A percentile compares a stretch with the other conserved stretches of the same genome.
Conservation (phyloP, 2,797 vertebrate genomes). For the Lepus oiostolus region DNA sequence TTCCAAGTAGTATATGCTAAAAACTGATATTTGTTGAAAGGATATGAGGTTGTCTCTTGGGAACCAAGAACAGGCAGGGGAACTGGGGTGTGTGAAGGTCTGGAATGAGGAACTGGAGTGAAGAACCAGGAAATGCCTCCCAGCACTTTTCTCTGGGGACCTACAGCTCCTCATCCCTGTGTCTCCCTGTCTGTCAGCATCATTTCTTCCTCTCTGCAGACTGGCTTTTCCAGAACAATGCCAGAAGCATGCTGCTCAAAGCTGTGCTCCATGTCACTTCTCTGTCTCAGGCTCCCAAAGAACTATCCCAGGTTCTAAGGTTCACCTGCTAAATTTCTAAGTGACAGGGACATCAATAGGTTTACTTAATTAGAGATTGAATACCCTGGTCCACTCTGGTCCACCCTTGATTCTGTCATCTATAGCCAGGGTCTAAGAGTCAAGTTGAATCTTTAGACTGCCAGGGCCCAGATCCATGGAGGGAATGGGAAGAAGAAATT, state of each 20-base stretch:
- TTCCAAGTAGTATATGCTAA: background rate
- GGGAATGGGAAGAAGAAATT: background rate
- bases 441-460: background rate
- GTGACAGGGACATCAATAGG: background rate
- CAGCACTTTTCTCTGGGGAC: background rate
- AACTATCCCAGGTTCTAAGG: background rate
- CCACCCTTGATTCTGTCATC: background rate
- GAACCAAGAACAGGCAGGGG: background rate
- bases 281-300: background rate
- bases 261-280: background rate
- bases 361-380: background rate
- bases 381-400: background rate
- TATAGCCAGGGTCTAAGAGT: background rate
- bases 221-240: background rate
- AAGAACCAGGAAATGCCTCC: background rate
- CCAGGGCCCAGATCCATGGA: background rate
- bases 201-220: background rate
- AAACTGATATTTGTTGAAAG: background rate
- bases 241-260: background rate
- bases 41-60: slow-evolving; percentile 13
- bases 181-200: background rate
- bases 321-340: background rate
- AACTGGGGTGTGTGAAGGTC: background rate
- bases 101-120: background rate
- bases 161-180: background rate